Percentiles rank a stretch among this genome's conserved stretches.
Conservation (phyloP, 2,888 invertebrate species). For the Junonia oenone region DNA sequence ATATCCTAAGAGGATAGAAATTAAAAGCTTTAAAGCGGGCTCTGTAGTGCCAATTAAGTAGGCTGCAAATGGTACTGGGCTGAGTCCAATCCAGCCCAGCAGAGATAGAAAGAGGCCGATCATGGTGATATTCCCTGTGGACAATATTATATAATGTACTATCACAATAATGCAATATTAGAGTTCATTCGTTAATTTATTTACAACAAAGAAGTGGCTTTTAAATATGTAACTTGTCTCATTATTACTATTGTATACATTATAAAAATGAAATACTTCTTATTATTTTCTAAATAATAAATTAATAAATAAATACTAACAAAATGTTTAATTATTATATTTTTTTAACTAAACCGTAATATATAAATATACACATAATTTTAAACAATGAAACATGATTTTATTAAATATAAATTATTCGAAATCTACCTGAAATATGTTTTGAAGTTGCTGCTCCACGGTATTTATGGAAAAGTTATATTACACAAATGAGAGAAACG, state of each 20-base stretch:
- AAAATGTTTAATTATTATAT: too few species aligned
- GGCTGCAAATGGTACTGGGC: constrained; percentile 63
- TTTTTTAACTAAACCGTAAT: too few species aligned
- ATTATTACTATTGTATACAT: too few species aligned
- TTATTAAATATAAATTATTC: background rate
- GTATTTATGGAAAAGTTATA: background rate
- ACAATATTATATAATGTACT: constrained; percentile 3
- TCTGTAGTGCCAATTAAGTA: constrained; percentile 78
- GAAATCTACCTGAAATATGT: background rate
- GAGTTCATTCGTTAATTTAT: background rate
- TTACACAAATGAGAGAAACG: background rate
- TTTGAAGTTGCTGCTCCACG: background rate
- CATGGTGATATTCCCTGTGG: constrained; percentile 39
- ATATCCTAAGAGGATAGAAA: constrained; percentile 82
- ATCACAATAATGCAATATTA: background rate
- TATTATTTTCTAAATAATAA: too few species aligned
- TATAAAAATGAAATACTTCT: too few species aligned
- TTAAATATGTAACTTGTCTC: background rate
- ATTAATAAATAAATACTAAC: too few species aligned
- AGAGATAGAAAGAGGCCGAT: constrained; percentile 51
- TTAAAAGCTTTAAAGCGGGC: constrained; percentile 82
- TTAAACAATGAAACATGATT: background rate
- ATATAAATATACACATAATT: too few species aligned
- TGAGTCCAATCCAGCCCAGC: constrained; percentile 46
- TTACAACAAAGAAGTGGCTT: background rate